phyloP scores from a whole-genome alignment of 1,140 invertebrate genomes.

The Eufriesea mexicana region DNA sequence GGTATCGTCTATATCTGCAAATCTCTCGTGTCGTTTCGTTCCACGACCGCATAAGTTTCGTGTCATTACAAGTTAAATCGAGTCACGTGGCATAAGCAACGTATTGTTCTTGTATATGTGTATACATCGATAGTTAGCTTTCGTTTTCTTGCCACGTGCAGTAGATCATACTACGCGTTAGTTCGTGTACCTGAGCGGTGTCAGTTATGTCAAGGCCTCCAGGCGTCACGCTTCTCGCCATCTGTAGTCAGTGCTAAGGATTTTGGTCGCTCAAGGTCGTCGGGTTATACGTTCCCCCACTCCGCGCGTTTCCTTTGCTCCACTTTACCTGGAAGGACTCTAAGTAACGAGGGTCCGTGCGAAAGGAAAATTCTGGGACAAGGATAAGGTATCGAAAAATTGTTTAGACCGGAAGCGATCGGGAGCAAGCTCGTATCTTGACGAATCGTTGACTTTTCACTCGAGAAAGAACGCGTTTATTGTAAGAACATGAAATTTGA shows the following conservation, averaged over 20 bases:
- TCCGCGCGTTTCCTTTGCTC: too few species aligned
- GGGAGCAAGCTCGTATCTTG: too few species aligned
- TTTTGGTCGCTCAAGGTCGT: neutral
- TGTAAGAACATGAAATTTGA: too few species aligned
- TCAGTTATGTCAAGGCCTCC: conserved; percentile 58
- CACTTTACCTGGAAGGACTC: neutral
- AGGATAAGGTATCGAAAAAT: neutral
- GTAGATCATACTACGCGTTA: conserved; percentile 49
- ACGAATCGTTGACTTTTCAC: too few species aligned
- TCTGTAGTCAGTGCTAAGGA: neutral
- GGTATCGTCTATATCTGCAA: neutral
- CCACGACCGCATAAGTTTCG: neutral
- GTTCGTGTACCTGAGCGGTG: conserved; percentile 25
- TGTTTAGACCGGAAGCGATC: too few species aligned
- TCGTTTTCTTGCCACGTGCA: conserved; percentile 44
- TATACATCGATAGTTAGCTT: conserved; percentile 1
- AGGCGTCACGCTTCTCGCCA: neutral
- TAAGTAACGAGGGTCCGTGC: too few species aligned
- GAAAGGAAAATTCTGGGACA: fast-evolving
- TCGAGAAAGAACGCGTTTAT: too few species aligned
- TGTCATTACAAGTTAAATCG: conserved; percentile 26
- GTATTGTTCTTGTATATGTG: conserved; percentile 28
- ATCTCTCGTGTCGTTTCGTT: neutral
- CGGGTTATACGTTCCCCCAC: neutral
- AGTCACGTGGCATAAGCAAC: conserved; percentile 41